Conservation (phyloP, 2,888 invertebrate species). For the Spodoptera exigua region DNA sequence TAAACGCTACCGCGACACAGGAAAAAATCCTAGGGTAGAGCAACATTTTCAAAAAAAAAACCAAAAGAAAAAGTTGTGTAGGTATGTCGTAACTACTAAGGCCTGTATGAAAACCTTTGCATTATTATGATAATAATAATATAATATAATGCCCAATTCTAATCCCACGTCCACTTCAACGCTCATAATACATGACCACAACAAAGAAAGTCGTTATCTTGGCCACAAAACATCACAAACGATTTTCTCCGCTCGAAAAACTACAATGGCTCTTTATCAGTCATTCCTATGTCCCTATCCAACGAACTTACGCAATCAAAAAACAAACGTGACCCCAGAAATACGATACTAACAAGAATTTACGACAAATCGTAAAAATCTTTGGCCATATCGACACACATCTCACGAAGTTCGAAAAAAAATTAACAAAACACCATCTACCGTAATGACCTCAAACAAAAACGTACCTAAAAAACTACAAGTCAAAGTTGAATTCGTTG, state of each 20-base stretch:
- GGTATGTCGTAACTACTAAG: too few relatives aligned
- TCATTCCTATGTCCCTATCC: constrained; percentile 45
- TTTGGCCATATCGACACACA: constrained; percentile 57
- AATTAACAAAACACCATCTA: too few relatives aligned
- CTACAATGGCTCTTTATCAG: constrained; percentile 46
- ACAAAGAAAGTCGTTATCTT: constrained; percentile 16
- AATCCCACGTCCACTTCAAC: constrained; percentile 1
- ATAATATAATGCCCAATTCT: constrained; percentile 1
- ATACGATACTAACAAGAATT: constrained; percentile 59
- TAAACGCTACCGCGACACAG: too few relatives aligned
- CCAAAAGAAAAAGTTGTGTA: too few relatives aligned
- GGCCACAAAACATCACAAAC: constrained; percentile 14
- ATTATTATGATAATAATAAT: too few relatives aligned
- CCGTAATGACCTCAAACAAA: too few relatives aligned
- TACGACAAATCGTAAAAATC: constrained; percentile 65
- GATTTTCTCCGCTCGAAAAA: constrained; percentile 37
- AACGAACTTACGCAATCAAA: constrained; percentile 44
- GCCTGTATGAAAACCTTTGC: too few relatives aligned
- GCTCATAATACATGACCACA: constrained; percentile 10
- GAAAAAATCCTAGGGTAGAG: too few relatives aligned
- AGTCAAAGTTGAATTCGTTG: constrained; percentile 17
- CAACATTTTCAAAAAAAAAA: too few relatives aligned
- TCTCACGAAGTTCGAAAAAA: constrained; percentile 48
- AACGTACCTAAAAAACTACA: fast-evolving
- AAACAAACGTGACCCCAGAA: constrained; percentile 55